Conservation (phyloP, 2,797 vertebrate species). For the Atherinosoma microstoma region DNA sequence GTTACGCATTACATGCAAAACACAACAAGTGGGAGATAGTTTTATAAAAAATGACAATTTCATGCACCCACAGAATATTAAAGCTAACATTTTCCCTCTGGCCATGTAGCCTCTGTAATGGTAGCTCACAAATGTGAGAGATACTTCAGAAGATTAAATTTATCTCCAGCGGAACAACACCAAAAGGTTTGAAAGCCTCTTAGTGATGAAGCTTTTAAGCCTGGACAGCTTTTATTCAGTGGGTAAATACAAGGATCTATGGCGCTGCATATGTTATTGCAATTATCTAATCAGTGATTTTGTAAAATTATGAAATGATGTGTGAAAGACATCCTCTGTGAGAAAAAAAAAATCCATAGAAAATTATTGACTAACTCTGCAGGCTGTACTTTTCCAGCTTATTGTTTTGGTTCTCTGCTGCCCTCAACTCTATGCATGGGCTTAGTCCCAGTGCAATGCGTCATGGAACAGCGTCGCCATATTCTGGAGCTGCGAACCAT, state of each 20-base stretch:
- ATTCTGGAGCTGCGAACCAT: too few relatives aligned
- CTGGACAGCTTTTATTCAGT: slow-evolving; percentile 5
- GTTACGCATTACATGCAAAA: not conserved
- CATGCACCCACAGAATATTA: slow-evolving; percentile 1
- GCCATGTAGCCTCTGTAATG: not conserved
- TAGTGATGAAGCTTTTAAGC: not conserved
- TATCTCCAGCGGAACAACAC: not conserved
- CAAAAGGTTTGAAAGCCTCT: not conserved
- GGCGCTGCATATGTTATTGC: not conserved
- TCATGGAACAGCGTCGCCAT: too few relatives aligned
- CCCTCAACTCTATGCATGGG: too few relatives aligned
- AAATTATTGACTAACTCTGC: not conserved
- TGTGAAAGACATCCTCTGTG: not conserved
- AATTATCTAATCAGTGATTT: not conserved
- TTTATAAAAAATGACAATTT: slow-evolving; percentile 5
- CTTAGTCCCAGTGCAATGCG: too few relatives aligned
- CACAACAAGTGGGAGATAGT: not conserved
- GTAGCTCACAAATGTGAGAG: slow-evolving; percentile 7
- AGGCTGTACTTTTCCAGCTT: not conserved
- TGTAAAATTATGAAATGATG: not conserved
- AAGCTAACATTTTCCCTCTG: slow-evolving; percentile 2
- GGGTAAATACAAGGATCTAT: slow-evolving; percentile 1
- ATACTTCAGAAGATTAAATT: slow-evolving; percentile 20
- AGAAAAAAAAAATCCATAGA: not conserved
- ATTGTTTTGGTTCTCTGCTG: not conserved